These are phyloP conservation scores for Lepidocyrtinus sp. DNA, from an alignment of 2,888 invertebrate genomes.

Conservation along the genomic window DNA sequence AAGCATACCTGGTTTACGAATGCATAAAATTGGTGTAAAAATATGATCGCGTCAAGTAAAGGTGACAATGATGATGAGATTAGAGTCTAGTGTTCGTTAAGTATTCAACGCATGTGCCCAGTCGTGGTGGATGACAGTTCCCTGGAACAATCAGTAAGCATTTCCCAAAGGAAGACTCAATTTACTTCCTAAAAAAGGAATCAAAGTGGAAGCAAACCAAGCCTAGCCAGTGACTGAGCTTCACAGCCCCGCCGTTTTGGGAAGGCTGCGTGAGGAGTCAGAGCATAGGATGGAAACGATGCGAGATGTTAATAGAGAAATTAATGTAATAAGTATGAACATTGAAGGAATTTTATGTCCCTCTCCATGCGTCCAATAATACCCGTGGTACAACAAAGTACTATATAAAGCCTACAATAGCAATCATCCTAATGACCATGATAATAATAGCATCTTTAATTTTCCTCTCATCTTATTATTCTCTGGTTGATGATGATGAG, in stretches of 20 bases:
- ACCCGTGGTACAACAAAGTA: slow-evolving; percentile 11
- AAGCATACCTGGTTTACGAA: not conserved
- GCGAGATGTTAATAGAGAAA: not conserved
- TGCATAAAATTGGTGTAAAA: slow-evolving; percentile 18
- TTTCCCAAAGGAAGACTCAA: slow-evolving; percentile 1
- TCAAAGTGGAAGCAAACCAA: too few relatives aligned
- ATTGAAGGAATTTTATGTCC: not conserved
- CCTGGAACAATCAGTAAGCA: not conserved
- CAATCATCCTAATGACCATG: slow-evolving; percentile 11
- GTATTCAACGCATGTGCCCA: not conserved
- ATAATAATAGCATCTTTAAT: slow-evolving; percentile 21
- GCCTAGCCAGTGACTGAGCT: too few relatives aligned
- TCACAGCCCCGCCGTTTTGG: slow-evolving; percentile 10
- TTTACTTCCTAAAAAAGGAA: not conserved
- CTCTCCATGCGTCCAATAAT: not conserved
- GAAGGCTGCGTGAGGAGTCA: too few relatives aligned
- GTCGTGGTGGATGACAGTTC: not conserved
- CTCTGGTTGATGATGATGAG: slow-evolving; percentile 4
- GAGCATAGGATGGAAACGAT: too few relatives aligned
- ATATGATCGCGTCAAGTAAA: too few relatives aligned
- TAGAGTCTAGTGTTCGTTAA: not conserved
- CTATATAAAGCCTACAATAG: not conserved
- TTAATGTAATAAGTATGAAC: not conserved
- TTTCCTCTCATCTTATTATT: slow-evolving; percentile 1
- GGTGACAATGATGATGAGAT: too few relatives aligned